Conservation (phyloP, 35 echinoderm and acorn worm species). For the Amphiura filiformis region DNA sequence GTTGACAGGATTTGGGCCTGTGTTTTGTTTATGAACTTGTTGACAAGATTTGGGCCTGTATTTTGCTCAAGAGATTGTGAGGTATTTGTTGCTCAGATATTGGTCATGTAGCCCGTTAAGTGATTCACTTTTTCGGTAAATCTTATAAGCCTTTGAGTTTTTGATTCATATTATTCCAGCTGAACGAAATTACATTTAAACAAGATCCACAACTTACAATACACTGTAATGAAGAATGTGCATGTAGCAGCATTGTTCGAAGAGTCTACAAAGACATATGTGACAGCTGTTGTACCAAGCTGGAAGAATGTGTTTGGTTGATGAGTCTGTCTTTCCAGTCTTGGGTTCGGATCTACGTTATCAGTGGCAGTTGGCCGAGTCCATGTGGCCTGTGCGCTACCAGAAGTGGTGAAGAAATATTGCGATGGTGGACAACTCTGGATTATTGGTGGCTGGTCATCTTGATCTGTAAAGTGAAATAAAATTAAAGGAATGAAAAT, state of each 20-base stretch:
- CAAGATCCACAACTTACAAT: constrained; percentile 45
- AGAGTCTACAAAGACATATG: constrained; percentile 47
- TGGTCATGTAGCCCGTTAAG: too few species aligned
- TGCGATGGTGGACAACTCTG: background rate
- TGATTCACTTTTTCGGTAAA: too few species aligned
- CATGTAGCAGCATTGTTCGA: constrained; percentile 47
- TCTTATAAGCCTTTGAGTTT: too few species aligned
- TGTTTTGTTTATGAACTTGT: too few species aligned
- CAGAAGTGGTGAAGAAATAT: constrained; percentile 1
- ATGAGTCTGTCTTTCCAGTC: background rate
- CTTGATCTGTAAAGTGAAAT: background rate
- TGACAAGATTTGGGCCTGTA: too few species aligned
- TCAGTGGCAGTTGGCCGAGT: background rate
- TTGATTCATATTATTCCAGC: too few species aligned
- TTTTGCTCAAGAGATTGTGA: too few species aligned
- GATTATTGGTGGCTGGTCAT: background rate
- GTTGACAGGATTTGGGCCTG: too few species aligned
- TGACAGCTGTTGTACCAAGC: constrained; percentile 52
- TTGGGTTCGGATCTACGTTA: background rate
- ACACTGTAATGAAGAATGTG: constrained; percentile 59
- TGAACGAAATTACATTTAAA: too few species aligned
- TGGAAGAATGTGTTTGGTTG: constrained; percentile 34
- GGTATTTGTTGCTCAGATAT: too few species aligned
- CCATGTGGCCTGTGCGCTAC: constrained; percentile 5
- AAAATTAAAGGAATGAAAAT: too few species aligned